Evolutionary conservation across 2,797 vertebrate species (phyloP).

Genomic region (Toxotes lorentzi): DNA sequence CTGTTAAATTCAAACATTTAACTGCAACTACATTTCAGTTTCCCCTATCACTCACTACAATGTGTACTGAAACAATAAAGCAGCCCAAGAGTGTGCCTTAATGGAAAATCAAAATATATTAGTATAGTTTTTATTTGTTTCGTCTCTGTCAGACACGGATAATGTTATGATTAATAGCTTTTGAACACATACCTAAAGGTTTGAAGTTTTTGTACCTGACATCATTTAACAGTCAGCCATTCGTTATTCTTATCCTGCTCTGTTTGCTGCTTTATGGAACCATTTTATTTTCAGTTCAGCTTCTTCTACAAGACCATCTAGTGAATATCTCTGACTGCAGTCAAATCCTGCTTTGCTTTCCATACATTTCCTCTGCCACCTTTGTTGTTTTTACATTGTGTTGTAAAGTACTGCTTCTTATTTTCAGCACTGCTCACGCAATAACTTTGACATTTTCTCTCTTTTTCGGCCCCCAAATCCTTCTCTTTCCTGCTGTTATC

Average conservation of each 20-base stretch:
- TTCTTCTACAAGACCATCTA: slow-evolving; percentile 34
- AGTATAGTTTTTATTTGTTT: slow-evolving; percentile 23
- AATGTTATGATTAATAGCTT: slow-evolving; percentile 12
- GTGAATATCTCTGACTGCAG: neutral
- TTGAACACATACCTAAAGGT: slow-evolving; percentile 20
- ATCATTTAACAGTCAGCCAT: slow-evolving; percentile 1
- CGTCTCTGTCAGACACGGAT: neutral
- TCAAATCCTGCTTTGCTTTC: slow-evolving; percentile 15
- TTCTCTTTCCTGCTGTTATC: slow-evolving; percentile 31
- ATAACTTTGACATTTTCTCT: neutral
- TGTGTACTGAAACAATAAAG: slow-evolving; percentile 29
- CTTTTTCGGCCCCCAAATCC: neutral
- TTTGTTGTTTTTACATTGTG: slow-evolving; percentile 7
- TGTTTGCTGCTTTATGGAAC: neutral
- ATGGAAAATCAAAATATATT: slow-evolving; percentile 34
- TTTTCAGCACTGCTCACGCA: slow-evolving; percentile 8
- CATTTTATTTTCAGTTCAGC: neutral
- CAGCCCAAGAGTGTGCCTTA: slow-evolving; percentile 3
- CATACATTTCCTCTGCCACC: slow-evolving; percentile 1
- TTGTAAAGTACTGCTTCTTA: slow-evolving; percentile 8
- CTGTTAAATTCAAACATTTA: slow-evolving; percentile 2
- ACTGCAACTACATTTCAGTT: neutral
- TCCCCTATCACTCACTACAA: slow-evolving; percentile 28
- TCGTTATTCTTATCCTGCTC: slow-evolving; percentile 14
- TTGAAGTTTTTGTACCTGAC: neutral